Percentiles rank a stretch among this genome's conserved stretches.
phyloP scores from a whole-genome alignment of 2,113 vertebrate species.

The Actinemys pallida region DNA sequence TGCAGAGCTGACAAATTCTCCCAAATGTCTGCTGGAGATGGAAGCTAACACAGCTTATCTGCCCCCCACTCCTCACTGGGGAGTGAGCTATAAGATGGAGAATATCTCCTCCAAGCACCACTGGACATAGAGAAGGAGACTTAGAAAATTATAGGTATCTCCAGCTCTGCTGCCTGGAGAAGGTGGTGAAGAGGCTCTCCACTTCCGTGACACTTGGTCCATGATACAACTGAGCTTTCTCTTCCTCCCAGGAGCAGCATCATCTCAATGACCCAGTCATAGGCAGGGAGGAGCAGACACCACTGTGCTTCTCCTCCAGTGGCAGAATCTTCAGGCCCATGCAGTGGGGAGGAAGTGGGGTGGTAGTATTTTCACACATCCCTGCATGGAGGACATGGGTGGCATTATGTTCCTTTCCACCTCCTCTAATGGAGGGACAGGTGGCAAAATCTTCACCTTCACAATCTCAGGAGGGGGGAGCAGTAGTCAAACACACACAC shows the following conservation, averaged over 20 bases:
- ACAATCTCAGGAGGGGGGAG: background rate
- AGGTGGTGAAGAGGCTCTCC: background rate
- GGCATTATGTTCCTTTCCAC: background rate
- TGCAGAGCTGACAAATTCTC: background rate
- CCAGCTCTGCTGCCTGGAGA: background rate
- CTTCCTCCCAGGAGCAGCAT: background rate
- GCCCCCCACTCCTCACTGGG: background rate
- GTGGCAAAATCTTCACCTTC: background rate
- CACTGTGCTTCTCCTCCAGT: background rate
- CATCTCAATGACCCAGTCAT: background rate
- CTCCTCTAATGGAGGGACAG: background rate
- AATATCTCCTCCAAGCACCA: background rate
- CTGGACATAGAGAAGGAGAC: background rate
- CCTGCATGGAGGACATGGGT: background rate
- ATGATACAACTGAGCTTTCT: background rate
- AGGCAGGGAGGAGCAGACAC: background rate
- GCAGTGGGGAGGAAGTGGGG: background rate
- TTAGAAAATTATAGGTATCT: background rate
- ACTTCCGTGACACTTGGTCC: background rate
- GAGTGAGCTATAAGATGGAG: background rate
- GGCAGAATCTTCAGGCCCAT: background rate
- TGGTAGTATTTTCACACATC: background rate
- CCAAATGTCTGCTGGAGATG: background rate
- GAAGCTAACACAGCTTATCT: background rate
- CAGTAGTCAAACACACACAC: background rate